Evolutionary conservation across 2,113 vertebrate genomes (phyloP).

Genomic region (Thalassoma bifasciatum): DNA sequence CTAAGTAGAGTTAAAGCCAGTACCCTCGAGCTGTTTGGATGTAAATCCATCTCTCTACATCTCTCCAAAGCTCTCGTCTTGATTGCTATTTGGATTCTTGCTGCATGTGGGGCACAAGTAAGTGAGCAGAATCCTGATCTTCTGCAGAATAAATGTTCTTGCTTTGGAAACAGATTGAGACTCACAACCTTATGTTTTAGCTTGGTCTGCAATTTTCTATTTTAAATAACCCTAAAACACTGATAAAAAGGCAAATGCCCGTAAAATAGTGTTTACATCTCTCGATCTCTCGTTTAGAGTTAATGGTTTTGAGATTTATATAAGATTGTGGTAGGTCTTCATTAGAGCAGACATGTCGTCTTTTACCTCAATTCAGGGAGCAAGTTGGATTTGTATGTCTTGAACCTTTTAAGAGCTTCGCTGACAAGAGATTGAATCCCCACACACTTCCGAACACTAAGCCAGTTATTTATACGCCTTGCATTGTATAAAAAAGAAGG

Average conservation of each 20-base stretch:
- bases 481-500: constrained; percentile 70
- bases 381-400: constrained; percentile 34
- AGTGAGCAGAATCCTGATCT: constrained; percentile 67
- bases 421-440: constrained; percentile 50
- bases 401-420: constrained; percentile 57
- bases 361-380: constrained; percentile 1
- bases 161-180: constrained; percentile 35
- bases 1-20: constrained; percentile 77
- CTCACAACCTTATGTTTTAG: constrained; percentile 24
- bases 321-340: constrained; percentile 8
- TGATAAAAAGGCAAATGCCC: constrained; percentile 13
- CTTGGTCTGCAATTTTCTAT: constrained; percentile 8
- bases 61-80: constrained; percentile 76
- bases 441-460: constrained; percentile 62
- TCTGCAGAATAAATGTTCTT: constrained; percentile 58
- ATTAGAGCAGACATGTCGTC: background rate
- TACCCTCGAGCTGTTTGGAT: constrained; percentile 76
- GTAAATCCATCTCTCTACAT: constrained; percentile 75
- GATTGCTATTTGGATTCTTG: constrained; percentile 75
- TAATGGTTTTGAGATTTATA: constrained; percentile 1
- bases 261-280: constrained; percentile 4
- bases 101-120: constrained; percentile 59
- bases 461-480: constrained; percentile 78
- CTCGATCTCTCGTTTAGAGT: background rate
- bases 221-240: constrained; percentile 1